Conservation (phyloP, 1,140 invertebrate species). For the Trichogramma pretiosum region DNA sequence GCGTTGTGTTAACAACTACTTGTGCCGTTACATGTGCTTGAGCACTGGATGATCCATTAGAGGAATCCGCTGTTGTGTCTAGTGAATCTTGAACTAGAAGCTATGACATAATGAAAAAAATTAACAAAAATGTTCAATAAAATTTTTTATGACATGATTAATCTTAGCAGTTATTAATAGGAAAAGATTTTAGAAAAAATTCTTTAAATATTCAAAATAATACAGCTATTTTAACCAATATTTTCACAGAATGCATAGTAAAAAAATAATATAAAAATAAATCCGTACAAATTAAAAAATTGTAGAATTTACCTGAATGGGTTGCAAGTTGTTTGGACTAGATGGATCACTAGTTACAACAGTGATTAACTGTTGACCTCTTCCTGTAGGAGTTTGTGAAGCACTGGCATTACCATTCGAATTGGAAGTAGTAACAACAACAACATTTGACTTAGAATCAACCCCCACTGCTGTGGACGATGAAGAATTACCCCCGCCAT, state of each 20-base stretch:
- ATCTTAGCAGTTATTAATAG: too few species aligned
- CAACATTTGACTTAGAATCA: constrained; percentile 39
- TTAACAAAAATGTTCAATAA: constrained; percentile 28
- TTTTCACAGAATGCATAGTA: too few species aligned
- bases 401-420: constrained; percentile 35
- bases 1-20: constrained; percentile 45
- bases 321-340: constrained; percentile 41
- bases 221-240: too few species aligned
- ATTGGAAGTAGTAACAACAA: constrained; percentile 42
- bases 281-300: too few species aligned
- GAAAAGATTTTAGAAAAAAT: too few species aligned
- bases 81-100: constrained; percentile 41
- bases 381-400: constrained; percentile 36
- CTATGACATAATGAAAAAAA: constrained; percentile 29
- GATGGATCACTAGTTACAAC: constrained; percentile 43
- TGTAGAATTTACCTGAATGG: constrained; percentile 40
- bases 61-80: constrained; percentile 42
- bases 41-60: constrained; percentile 42
- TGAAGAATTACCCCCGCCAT: constrained; percentile 35
- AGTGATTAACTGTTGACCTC: constrained; percentile 42
- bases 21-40: constrained; percentile 45
- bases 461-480: constrained; percentile 37
- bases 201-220: constrained; percentile 1
- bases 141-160: constrained; percentile 3
- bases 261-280: too few species aligned